Evolutionary conservation across 2,797 vertebrate genomes (phyloP).

Genomic region (Gymnoscopelus microlampas): DNA sequence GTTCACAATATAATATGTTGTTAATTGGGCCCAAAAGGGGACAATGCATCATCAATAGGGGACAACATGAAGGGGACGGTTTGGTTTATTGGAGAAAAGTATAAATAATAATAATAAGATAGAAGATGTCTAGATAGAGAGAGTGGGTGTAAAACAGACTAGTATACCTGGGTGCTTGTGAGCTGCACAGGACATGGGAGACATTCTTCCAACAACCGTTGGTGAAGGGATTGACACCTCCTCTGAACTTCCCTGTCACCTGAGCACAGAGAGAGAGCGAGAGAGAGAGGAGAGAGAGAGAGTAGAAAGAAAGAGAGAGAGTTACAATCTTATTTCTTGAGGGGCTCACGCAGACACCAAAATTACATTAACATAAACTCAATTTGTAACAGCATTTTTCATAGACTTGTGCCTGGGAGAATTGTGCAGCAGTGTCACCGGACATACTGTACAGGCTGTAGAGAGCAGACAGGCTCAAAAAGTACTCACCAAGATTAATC

Average conservation of each 20-base stretch:
- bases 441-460: too few species aligned
- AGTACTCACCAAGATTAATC: too few species aligned
- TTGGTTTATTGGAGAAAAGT: too few species aligned
- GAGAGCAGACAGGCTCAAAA: too few species aligned
- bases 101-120: too few species aligned
- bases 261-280: slow-evolving; percentile 44
- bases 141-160: background rate
- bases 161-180: slow-evolving; percentile 90
- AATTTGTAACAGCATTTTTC: too few species aligned
- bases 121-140: too few species aligned
- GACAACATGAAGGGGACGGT: background rate
- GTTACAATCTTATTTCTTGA: background rate
- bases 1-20: too few species aligned
- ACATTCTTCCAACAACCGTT: slow-evolving; percentile 95
- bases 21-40: background rate
- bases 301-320: background rate
- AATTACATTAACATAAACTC: slow-evolving; percentile 15
- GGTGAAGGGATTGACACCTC: slow-evolving; percentile 96
- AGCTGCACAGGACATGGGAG: slow-evolving; percentile 94
- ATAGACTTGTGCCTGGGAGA: too few species aligned
- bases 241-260: slow-evolving; percentile 97
- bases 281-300: background rate
- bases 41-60: background rate
- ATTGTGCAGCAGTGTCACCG: too few species aligned
- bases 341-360: too few species aligned